Evolutionary conservation across 1,140 invertebrate genomes (phyloP).

Genomic region (Bombus huntii): DNA sequence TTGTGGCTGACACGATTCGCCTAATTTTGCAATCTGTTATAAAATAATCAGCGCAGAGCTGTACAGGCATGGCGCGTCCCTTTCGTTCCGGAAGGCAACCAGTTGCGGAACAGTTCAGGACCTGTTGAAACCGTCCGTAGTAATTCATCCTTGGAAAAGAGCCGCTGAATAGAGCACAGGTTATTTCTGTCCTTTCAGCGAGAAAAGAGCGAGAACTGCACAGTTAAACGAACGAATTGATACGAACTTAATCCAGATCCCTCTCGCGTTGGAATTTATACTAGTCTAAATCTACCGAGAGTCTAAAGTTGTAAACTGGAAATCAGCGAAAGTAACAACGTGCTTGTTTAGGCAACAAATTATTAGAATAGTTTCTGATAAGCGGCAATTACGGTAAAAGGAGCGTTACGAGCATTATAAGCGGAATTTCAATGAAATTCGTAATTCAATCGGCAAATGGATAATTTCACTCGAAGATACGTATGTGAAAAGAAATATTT

Average conservation of each 20-base stretch:
- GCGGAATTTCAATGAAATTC: not conserved
- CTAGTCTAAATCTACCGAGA: too few relatives aligned
- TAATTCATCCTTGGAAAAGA: slow-evolving; percentile 40
- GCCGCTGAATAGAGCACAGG: slow-evolving; percentile 22
- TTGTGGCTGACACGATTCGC: not conserved
- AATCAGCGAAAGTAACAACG: not conserved
- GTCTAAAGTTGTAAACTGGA: too few relatives aligned
- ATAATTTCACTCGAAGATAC: not conserved
- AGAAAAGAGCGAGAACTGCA: slow-evolving; percentile 16
- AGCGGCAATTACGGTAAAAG: not conserved
- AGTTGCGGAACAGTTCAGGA: slow-evolving; percentile 42
- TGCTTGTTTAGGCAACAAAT: not conserved
- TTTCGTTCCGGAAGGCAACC: slow-evolving; percentile 32
- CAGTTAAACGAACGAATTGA: slow-evolving; percentile 22
- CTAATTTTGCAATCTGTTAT: not conserved
- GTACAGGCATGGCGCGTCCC: not conserved
- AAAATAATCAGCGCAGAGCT: not conserved
- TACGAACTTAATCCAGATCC: slow-evolving; percentile 5
- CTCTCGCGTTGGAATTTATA: not conserved
- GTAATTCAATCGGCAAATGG: not conserved
- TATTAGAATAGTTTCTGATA: not conserved
- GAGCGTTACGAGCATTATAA: not conserved
- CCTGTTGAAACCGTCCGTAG: slow-evolving; percentile 50
- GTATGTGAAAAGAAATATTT: not conserved
- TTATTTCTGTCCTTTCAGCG: slow-evolving; percentile 26